phyloP scores from a whole-genome alignment of 2,888 invertebrate genomes.

The Noctua janthina region DNA sequence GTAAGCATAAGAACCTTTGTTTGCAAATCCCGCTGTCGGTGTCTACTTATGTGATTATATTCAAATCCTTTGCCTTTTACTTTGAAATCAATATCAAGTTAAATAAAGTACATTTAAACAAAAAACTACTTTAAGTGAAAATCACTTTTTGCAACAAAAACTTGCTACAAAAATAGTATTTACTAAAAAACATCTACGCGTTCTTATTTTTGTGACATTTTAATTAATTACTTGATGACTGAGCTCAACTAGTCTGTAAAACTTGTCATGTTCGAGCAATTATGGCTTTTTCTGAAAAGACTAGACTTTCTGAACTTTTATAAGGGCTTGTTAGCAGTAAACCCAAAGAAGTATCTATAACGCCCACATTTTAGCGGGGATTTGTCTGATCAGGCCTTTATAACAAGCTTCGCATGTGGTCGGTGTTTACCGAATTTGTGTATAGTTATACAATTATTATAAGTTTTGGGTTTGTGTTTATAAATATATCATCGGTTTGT shows the following conservation, averaged over 20 bases:
- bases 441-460: slow-evolving; percentile 1
- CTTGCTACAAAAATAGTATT: neutral
- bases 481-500: neutral
- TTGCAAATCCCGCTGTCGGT: neutral
- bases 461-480: slow-evolving; percentile 18
- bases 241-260: neutral
- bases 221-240: slow-evolving; percentile 33
- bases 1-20: neutral
- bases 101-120: neutral
- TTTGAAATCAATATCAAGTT: neutral
- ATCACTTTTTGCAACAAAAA: neutral
- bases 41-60: neutral
- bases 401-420: slow-evolving; percentile 11
- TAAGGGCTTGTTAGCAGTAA: slow-evolving; percentile 7
- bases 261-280: slow-evolving; percentile 15
- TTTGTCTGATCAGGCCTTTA: slow-evolving; percentile 30
- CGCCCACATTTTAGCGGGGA: slow-evolving; percentile 4
- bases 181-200: neutral
- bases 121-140: neutral
- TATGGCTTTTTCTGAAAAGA: slow-evolving; percentile 3
- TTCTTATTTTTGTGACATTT: slow-evolving; percentile 1
- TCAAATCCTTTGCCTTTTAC: neutral
- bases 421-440: neutral
- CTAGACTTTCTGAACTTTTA: slow-evolving; percentile 22
- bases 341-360: slow-evolving; percentile 10